Evolutionary conservation across 2,113 vertebrate genomes (phyloP), one percentile per base, ranked within the genome.

Genomic region (Podarcis raffonei): DNA sequence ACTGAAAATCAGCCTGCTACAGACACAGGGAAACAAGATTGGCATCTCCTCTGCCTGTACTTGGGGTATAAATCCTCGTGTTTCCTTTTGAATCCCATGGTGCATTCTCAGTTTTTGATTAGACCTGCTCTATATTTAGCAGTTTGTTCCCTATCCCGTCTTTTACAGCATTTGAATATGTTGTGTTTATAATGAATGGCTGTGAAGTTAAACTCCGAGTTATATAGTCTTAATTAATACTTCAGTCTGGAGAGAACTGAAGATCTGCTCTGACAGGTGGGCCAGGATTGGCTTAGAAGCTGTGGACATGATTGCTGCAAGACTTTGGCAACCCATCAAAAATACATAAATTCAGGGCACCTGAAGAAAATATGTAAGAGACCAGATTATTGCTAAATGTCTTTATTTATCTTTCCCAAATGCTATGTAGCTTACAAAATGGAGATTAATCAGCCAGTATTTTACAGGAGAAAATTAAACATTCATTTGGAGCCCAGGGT

Each of bases 261-360:
- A 71, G 82, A 81, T 25, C 0, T n/a, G 11, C 71, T 32, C 81
- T 81, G 81, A n/a, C 66, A 75, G 53, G 13, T 53, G 77, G 39
- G 53, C 39, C 71, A 75, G 11, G 42, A 5, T 66, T 62, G 84
- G 32, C 32, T 30, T 11, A 9, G 32, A 65, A 76, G 12, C 12
- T 0, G 12, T 13, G 83, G 80, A 2, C 2, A 0, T 2, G 0
- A 65, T 18, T 62, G 20, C 4, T 1, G 13, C 0, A 87, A 15
- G 37, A 65, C 4, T 3, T 85, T 37, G 83, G n/a, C 78, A 87
- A 2, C 0, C 1, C 30, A 71, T 62, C 88, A 89, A 77, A 71
- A 84, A 68, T 8, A 80, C 86, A 83, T 23, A 18, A 71, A 62
- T 48, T 4, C 69, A 84, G 62, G 57, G 39, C 77, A 66, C 25